phyloP scores from a whole-genome alignment of 2,888 invertebrate species.

The Bellardia pandia region DNA sequence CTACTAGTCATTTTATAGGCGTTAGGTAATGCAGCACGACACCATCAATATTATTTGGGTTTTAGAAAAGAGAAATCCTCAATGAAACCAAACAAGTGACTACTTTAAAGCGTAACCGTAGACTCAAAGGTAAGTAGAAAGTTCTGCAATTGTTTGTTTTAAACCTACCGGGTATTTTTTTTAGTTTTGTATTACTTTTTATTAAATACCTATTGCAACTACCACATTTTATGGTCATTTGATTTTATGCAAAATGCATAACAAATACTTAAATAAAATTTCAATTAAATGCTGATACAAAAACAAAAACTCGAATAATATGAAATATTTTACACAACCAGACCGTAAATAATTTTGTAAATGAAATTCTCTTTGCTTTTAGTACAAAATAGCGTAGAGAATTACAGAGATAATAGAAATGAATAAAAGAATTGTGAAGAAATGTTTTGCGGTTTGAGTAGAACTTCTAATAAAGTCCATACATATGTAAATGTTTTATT shows the following conservation, averaged over 20 bases:
- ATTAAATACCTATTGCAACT: not conserved
- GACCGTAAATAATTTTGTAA: too few species aligned
- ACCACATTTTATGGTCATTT: not conserved
- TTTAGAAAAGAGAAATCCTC: too few species aligned
- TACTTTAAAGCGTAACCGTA: too few species aligned
- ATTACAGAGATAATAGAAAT: not conserved
- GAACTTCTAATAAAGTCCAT: too few species aligned
- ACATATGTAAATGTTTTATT: too few species aligned
- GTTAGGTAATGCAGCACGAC: too few species aligned
- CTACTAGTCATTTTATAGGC: too few species aligned
- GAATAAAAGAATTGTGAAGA: too few species aligned
- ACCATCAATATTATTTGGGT: too few species aligned
- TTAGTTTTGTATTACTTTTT: not conserved
- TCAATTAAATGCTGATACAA: not conserved
- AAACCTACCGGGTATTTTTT: not conserved
- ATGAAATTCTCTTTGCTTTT: not conserved
- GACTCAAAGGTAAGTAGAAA: too few species aligned
- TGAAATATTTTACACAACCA: not conserved
- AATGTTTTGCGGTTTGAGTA: not conserved
- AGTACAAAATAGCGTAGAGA: not conserved
- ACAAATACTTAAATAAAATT: not conserved
- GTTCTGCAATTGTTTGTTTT: too few species aligned
- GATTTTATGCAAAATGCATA: slow-evolving; percentile 2
- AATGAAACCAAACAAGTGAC: too few species aligned
- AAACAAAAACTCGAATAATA: not conserved